Conservation (phyloP, 2,797 vertebrate species). For the Borostomias antarcticus region DNA sequence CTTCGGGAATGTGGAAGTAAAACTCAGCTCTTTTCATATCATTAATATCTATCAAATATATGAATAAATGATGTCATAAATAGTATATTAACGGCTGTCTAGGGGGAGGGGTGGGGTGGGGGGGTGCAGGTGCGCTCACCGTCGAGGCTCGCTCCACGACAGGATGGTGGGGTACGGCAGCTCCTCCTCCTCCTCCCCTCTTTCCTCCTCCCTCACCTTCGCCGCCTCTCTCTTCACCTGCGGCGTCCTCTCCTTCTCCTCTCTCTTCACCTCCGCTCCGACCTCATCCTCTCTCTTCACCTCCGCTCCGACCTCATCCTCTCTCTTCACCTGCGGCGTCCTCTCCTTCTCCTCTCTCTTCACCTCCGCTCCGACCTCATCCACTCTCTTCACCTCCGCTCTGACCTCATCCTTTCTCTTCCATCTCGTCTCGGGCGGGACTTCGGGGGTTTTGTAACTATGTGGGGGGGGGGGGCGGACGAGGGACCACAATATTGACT, state of each 20-base stretch:
- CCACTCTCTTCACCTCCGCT: slow-evolving; percentile 8
- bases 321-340: slow-evolving; percentile 6
- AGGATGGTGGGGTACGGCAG: not conserved
- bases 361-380: not conserved
- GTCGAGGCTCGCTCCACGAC: slow-evolving; percentile 37
- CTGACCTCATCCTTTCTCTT: not conserved
- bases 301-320: not conserved
- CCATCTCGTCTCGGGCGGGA: too few species aligned
- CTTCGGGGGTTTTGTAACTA: too few species aligned
- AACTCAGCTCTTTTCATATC: not conserved
- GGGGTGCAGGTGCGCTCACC: slow-evolving; percentile 24
- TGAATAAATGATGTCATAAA: too few species aligned
- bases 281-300: slow-evolving; percentile 8
- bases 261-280: too few species aligned
- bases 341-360: slow-evolving; percentile 3
- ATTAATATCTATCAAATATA: not conserved
- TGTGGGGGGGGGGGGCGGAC: too few species aligned
- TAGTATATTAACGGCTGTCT: too few species aligned
- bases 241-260: slow-evolving; percentile 6
- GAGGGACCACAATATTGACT: too few species aligned
- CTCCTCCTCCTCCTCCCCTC: not conserved
- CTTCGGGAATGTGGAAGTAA: not conserved
- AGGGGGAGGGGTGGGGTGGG: too few species aligned
- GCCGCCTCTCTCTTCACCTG: slow-evolving; percentile 10
- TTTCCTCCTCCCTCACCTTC: not conserved